Evolutionary conservation across 2,113 vertebrate species (phyloP), one percentile per base, ranked within the genome.

Genomic region (Carassius carassius): DNA sequence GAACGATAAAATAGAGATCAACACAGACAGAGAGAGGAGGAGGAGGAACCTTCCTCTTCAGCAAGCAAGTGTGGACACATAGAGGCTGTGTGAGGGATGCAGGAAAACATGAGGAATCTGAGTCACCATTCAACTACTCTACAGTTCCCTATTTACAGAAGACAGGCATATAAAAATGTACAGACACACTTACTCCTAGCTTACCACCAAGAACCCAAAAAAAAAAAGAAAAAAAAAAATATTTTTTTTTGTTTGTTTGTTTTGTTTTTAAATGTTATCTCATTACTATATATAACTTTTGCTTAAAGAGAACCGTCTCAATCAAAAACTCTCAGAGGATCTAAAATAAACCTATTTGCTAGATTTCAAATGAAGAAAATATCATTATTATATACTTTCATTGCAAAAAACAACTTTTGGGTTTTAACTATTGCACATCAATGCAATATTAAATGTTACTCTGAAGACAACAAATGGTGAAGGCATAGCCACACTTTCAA

Each of bases 111-210:
- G 63, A 73, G 17, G 51, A 23, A 37, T 63, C 54, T 70, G 78
- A 86, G 85, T 78, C 81, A 88, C 81, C 65, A 81, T 67, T 91
- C 86, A 84, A 62, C 85, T 89, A 91, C 87, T 85, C 83, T 87
- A 90, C 81, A 82, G 81, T 85, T 89, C 87, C 4, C 85, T 90
- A 87, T 88, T 82, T 85, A 92, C 90, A 87, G 82, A 25, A 87
- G 82, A 87, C 82, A 78, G 75, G 91, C 74, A 47, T 88, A 88
- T 81, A 88, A 87, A 91, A 89, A 85, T 85, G 29, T 85, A 89
- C 78, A 72, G 49, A n/a, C 69, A 85, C 72, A 54, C 77, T 87
- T 83, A 79, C 75, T 82, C 47, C 77, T 79, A 78, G 70, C 77
- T 67, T 73, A 83, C 73, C 65, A 44, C 60, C 9, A 21, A 35